These are phyloP conservation scores for Solenopsis invicta DNA, from an alignment of 1,140 invertebrate genomes.

Conservation along the genomic window DNA sequence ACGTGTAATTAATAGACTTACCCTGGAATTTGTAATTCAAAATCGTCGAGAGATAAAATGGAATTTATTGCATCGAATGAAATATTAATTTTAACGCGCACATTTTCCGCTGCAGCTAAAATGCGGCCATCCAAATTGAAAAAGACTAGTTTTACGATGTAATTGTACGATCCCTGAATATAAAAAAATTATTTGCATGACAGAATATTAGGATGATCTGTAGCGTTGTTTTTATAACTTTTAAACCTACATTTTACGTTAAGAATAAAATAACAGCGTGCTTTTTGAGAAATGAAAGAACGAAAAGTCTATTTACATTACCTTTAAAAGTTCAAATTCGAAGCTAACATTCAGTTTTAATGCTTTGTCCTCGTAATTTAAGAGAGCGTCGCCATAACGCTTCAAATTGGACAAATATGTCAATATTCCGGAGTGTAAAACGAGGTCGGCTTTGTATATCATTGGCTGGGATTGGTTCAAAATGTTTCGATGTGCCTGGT, in stretches of 20 bases:
- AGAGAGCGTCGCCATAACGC: background rate
- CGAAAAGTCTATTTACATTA: background rate
- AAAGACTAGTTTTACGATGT: background rate
- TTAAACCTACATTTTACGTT: background rate
- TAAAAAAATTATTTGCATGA: background rate
- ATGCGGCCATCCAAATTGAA: background rate
- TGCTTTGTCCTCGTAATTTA: background rate
- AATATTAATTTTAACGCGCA: conserved; percentile 5
- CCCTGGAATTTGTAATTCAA: background rate
- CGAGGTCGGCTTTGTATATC: conserved; percentile 6
- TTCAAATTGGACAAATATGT: conserved; percentile 18
- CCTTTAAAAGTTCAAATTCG: conserved; percentile 19
- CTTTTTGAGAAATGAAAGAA: background rate
- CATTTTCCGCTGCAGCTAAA: background rate
- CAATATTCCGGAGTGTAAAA: conserved; percentile 33
- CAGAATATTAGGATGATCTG: background rate
- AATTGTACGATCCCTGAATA: conserved; percentile 28
- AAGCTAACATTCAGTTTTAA: background rate
- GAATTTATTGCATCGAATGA: background rate
- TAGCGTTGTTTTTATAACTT: no score
- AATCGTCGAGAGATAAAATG: background rate
- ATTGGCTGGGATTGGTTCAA: background rate
- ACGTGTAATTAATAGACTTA: conserved; percentile 24
- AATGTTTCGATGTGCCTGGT: background rate
- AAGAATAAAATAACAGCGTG: no score